These are phyloP conservation scores for Antechinus flavipes DNA, from an alignment of 2,113 vertebrate genomes.

Conservation along the genomic window DNA sequence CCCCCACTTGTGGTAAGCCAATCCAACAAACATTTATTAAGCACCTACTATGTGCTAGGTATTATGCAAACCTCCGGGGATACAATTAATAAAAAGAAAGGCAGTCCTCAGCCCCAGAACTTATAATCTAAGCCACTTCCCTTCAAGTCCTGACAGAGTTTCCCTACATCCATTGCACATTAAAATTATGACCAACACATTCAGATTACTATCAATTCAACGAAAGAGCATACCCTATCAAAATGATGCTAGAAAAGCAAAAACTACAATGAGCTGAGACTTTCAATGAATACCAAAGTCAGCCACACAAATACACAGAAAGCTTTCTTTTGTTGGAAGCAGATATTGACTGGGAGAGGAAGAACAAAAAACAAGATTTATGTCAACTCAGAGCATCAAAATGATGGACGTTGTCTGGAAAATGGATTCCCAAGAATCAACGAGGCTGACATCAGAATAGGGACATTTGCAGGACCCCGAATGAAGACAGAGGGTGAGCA, in stretches of 20 bases:
- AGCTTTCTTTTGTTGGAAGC: not conserved
- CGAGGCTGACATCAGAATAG: not conserved
- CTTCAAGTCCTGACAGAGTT: not conserved
- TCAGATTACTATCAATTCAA: not conserved
- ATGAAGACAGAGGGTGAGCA: not conserved
- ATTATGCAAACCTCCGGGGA: not conserved
- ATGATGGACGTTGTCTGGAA: not conserved
- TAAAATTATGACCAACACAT: not conserved
- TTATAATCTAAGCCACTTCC: not conserved
- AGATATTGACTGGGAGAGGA: not conserved
- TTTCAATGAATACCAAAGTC: not conserved
- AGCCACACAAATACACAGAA: not conserved
- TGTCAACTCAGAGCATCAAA: not conserved
- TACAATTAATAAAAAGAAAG: not conserved
- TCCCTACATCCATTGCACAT: not conserved
- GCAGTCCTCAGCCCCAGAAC: not conserved
- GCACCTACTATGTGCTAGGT: not conserved
- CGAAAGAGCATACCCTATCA: not conserved
- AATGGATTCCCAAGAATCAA: not conserved
- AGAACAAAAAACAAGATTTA: not conserved
- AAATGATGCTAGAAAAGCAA: not conserved
- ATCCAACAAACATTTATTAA: not conserved
- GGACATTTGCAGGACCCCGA: not conserved
- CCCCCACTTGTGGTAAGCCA: not conserved
- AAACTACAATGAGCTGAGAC: not conserved